Evolutionary conservation across 2,113 vertebrate genomes (phyloP).

Genomic region (Elephas maximus): DNA sequence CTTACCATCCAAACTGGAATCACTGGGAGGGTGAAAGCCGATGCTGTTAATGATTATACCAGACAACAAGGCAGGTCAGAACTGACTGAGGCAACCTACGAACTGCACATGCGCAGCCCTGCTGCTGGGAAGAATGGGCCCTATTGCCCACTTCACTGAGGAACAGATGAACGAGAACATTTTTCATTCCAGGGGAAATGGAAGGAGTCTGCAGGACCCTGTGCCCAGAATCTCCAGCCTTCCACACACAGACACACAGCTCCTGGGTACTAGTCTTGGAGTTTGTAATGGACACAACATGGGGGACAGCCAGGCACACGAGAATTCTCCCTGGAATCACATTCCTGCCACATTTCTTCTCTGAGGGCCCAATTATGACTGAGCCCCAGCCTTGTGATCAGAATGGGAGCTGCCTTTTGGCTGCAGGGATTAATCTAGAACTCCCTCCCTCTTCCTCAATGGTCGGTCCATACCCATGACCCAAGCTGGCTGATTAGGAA

Average conservation of each 20-base stretch:
- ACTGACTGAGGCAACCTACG: rapidly evolving
- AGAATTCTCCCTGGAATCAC: rapidly evolving
- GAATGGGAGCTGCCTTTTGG: background rate
- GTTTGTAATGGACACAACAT: rapidly evolving
- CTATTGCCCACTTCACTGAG: rapidly evolving
- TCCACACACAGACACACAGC: no score
- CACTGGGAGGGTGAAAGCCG: no score
- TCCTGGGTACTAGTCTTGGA: background rate
- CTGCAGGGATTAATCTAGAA: no score
- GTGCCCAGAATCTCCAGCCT: no score
- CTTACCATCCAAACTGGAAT: background rate
- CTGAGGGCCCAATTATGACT: rapidly evolving
- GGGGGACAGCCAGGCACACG: rapidly evolving
- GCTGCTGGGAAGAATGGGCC: rapidly evolving
- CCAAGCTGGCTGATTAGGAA: background rate
- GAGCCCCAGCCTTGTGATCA: background rate
- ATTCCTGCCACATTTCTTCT: rapidly evolving
- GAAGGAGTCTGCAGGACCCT: no score
- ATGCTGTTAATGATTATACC: no score
- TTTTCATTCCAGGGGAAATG: no score
- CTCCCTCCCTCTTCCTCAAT: rapidly evolving
- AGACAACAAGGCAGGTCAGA: rapidly evolving
- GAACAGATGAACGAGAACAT: rapidly evolving
- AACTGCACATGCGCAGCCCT: rapidly evolving
- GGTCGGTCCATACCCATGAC: rapidly evolving